phyloP scores from a whole-genome alignment of 2,888 invertebrate genomes.

The Orthonychiurus folsomi region DNA sequence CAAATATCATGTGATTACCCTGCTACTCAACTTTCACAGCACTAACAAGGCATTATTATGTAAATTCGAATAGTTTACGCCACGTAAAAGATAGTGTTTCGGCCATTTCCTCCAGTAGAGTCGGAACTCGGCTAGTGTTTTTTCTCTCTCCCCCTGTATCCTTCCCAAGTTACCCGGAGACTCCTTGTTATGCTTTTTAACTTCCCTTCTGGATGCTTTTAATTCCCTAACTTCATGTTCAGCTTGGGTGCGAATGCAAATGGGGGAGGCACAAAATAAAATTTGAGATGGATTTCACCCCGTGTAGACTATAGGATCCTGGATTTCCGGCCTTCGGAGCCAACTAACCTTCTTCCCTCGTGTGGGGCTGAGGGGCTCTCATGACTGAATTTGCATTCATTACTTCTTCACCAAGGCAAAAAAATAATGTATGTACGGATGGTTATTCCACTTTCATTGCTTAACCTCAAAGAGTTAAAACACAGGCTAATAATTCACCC shows the following conservation, averaged over 20 bases:
- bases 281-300: conserved; percentile 31
- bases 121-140: conserved; percentile 3
- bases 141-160: neutral
- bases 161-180: too few species aligned
- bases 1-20: conserved; percentile 40
- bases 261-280: conserved; percentile 20
- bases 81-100: conserved; percentile 39
- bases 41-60: conserved; percentile 41
- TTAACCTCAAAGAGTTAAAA: conserved; percentile 2
- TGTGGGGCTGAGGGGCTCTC: neutral
- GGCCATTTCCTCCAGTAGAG: conserved; percentile 29
- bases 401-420: conserved; percentile 11
- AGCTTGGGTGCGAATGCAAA: conserved; percentile 40
- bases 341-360: conserved; percentile 19
- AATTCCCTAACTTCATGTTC: conserved; percentile 41
- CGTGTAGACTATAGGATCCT: conserved; percentile 14
- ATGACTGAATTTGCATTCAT: conserved; percentile 27
- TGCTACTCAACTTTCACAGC: conserved; percentile 30
- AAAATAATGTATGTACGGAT: neutral
- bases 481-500: neutral
- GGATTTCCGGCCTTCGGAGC: conserved; percentile 25
- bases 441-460: neutral
- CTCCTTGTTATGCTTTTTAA: conserved; percentile 32
- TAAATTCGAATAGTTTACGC: conserved; percentile 41
- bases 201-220: conserved; percentile 37